Conservation (phyloP, 2,113 vertebrate genomes). For the Anolis sagrei region DNA sequence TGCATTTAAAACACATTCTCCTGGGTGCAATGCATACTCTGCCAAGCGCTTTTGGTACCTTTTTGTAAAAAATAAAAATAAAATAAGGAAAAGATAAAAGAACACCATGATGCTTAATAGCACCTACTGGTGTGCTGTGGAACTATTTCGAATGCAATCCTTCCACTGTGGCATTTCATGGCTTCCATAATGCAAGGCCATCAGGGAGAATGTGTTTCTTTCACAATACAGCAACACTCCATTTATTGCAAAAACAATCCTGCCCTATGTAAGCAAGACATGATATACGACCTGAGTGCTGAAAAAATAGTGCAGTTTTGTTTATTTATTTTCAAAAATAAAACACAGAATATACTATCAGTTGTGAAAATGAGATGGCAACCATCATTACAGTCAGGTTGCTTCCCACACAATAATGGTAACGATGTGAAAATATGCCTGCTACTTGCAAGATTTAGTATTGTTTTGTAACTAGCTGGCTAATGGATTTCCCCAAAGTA, state of each 20-base stretch:
- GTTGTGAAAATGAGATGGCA: background rate
- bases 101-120: slow-evolving; percentile 36
- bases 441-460: too few species aligned
- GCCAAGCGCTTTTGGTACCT: slow-evolving; percentile 11
- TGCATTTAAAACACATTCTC: slow-evolving; percentile 10
- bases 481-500: too few species aligned
- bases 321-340: background rate
- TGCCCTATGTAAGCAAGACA: background rate
- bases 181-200: background rate
- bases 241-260: background rate
- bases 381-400: background rate
- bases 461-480: too few species aligned
- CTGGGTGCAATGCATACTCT: background rate
- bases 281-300: background rate
- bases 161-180: slow-evolving; percentile 8
- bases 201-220: background rate
- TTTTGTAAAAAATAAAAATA: slow-evolving; percentile 28
- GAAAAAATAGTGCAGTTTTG: background rate
- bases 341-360: background rate
- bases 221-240: background rate
- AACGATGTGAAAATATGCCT: background rate
- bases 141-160: slow-evolving; percentile 21
- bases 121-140: slow-evolving; percentile 2
- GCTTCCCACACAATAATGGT: too few species aligned
- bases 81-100: too few species aligned